Conservation (phyloP, 2,797 vertebrate species). For the Malacoctenus gilli region DNA sequence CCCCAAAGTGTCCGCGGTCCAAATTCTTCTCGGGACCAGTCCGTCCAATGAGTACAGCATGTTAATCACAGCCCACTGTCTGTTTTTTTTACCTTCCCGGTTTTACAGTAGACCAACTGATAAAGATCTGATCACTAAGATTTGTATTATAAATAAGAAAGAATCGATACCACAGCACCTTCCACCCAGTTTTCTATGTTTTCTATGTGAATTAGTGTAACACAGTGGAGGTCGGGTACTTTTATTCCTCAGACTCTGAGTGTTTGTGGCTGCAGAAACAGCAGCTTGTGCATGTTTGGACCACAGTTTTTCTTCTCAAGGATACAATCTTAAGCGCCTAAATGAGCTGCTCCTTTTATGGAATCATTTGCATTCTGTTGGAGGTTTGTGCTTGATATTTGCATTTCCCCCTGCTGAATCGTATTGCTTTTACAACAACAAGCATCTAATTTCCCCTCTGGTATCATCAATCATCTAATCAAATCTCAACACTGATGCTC, state of each 20-base stretch:
- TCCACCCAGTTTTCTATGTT: too few species aligned
- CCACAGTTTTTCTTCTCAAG: not conserved
- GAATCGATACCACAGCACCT: too few species aligned
- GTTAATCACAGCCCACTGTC: too few species aligned
- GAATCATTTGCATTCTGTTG: slow-evolving; percentile 10
- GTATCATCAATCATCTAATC: slow-evolving; percentile 45
- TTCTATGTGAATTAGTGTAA: not conserved
- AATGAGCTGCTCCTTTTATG: slow-evolving; percentile 9
- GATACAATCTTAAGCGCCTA: not conserved
- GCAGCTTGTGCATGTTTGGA: not conserved
- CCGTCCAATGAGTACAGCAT: too few species aligned
- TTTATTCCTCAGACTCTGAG: not conserved
- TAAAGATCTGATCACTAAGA: too few species aligned
- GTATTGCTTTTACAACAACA: slow-evolving; percentile 8
- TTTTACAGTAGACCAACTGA: too few species aligned
- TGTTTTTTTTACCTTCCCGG: too few species aligned
- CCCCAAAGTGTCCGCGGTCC: too few species aligned
- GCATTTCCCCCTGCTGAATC: not conserved
- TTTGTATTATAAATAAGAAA: too few species aligned
- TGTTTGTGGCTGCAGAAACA: slow-evolving; percentile 9
- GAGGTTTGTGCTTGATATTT: slow-evolving; percentile 2
- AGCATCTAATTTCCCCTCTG: slow-evolving; percentile 17
- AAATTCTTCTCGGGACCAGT: too few species aligned
- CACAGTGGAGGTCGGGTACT: not conserved
- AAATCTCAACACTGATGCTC: slow-evolving; percentile 18